Conservation (phyloP, 2,113 vertebrate genomes). For the Rhinoptilus africanus region DNA sequence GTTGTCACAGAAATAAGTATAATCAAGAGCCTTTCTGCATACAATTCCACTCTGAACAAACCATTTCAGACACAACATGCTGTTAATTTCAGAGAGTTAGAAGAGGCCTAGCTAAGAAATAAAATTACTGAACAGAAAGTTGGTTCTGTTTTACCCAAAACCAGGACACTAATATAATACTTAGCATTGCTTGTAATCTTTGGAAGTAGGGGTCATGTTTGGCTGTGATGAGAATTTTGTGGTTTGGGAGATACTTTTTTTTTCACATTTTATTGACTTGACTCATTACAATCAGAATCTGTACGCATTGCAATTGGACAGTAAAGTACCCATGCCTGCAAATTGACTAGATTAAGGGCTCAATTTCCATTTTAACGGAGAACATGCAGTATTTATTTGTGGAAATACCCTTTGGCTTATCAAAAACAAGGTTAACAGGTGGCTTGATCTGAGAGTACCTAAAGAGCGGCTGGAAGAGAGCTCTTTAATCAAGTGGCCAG, state of each 20-base stretch:
- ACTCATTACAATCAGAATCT: neutral
- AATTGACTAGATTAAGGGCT: slow-evolving; percentile 45
- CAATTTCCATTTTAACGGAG: slow-evolving; percentile 41
- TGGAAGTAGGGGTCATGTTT: neutral
- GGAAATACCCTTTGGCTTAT: slow-evolving; percentile 39
- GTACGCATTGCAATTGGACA: neutral
- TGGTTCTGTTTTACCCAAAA: no score
- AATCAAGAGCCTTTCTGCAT: no score
- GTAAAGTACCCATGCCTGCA: neutral
- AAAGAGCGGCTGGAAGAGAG: neutral
- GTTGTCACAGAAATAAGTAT: no score
- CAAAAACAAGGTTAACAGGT: slow-evolving; percentile 48
- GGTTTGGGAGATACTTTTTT: neutral
- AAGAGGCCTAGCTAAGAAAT: no score
- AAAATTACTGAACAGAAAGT: no score
- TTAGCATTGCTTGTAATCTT: neutral
- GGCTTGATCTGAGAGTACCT: slow-evolving; percentile 10
- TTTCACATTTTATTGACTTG: neutral
- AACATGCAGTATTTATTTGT: slow-evolving; percentile 42
- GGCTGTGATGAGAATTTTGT: neutral
- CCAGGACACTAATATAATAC: neutral
- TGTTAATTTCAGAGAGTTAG: no score
- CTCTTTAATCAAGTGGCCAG: slow-evolving; percentile 51
- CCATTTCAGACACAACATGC: no score
- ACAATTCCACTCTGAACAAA: no score